Evolutionary conservation across 2,888 invertebrate species (phyloP).

Genomic region (Morinoia aosen): DNA sequence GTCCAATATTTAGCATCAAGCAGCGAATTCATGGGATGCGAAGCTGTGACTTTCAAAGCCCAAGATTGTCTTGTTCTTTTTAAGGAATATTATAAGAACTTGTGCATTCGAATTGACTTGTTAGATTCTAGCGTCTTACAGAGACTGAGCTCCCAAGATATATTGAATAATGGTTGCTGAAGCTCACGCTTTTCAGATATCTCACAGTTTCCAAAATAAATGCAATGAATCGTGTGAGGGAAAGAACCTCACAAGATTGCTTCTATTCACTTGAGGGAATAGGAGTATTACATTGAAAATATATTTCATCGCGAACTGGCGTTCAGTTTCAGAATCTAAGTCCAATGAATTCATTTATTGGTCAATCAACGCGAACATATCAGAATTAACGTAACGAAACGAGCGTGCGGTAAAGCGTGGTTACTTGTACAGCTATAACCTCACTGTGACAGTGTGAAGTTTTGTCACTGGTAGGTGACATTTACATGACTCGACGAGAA

Average conservation of each 20-base stretch:
- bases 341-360: neutral
- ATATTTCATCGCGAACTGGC: neutral
- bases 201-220: neutral
- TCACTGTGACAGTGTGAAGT: too few relatives aligned
- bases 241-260: neutral
- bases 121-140: neutral
- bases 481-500: neutral
- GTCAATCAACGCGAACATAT: neutral
- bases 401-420: neutral
- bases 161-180: neutral
- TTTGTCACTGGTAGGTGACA: neutral
- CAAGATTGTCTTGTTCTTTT: neutral
- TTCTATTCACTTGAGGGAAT: neutral
- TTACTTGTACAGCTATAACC: neutral
- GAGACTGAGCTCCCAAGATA: neutral
- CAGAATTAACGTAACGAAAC: neutral
- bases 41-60: neutral
- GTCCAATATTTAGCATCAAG: neutral
- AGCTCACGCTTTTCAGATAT: neutral
- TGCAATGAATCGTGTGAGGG: neutral
- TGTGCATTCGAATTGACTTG: neutral
- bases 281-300: neutral
- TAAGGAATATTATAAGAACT: constrained; percentile 6
- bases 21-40: neutral
- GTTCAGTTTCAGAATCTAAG: neutral